Conservation (phyloP, 2,113 vertebrate species). For the Nothoprocta perdicaria region DNA sequence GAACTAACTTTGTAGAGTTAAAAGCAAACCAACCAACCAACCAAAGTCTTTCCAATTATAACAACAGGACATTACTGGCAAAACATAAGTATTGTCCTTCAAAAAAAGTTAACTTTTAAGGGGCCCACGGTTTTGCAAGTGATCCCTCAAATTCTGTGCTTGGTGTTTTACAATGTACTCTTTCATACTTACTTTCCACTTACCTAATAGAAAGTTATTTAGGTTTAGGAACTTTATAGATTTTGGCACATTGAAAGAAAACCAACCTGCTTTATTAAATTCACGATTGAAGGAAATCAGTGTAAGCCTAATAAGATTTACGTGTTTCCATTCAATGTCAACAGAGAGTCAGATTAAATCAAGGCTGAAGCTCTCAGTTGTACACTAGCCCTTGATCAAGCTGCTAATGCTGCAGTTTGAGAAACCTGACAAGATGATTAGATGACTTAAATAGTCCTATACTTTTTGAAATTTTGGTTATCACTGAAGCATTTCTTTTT, state of each 20-base stretch:
- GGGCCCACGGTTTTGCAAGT: not conserved
- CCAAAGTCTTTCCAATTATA: not conserved
- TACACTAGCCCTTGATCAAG: slow-evolving; percentile 54
- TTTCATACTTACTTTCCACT: slow-evolving; percentile 39
- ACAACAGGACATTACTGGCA: not conserved
- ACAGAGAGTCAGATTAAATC: slow-evolving; percentile 64
- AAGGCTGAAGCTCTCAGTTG: slow-evolving; percentile 54
- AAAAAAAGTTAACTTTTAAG: not conserved
- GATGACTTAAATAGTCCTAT: slow-evolving; percentile 25
- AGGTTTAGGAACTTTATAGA: slow-evolving; percentile 37
- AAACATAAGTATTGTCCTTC: not conserved
- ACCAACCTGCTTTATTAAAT: slow-evolving; percentile 35
- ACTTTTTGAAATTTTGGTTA: slow-evolving; percentile 17
- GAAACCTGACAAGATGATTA: slow-evolving; percentile 49
- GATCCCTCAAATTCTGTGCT: not conserved
- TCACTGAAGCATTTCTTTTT: slow-evolving; percentile 36
- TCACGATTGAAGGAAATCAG: slow-evolving; percentile 52
- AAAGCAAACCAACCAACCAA: not conserved
- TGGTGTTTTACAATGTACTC: not conserved
- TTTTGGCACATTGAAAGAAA: slow-evolving; percentile 39
- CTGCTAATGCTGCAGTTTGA: slow-evolving; percentile 39
- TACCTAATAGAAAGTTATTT: slow-evolving; percentile 32
- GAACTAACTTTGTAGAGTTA: not conserved
- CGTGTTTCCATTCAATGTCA: slow-evolving; percentile 39
- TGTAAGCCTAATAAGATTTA: slow-evolving; percentile 55